phyloP scores from a whole-genome alignment of 2,797 vertebrate species.

The Balearica regulorum region DNA sequence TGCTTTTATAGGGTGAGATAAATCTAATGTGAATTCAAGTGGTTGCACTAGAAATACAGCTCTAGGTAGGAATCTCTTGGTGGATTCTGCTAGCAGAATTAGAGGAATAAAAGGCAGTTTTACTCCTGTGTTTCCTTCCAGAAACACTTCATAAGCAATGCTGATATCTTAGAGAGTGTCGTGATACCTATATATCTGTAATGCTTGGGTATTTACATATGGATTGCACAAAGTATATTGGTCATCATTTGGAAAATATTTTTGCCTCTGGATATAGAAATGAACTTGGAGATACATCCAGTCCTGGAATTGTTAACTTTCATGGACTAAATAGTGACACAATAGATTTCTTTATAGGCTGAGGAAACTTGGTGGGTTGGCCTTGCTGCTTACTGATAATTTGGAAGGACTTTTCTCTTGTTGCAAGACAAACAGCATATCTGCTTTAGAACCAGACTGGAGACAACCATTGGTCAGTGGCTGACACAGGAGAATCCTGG shows the following conservation, averaged over 20 bases:
- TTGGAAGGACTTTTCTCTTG: background rate
- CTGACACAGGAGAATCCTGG: background rate
- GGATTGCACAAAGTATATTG: background rate
- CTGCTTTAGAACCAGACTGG: background rate
- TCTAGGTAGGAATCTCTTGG: conserved; percentile 65
- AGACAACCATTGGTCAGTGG: background rate
- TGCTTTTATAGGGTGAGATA: conserved; percentile 80
- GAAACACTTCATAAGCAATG: background rate
- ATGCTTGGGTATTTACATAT: background rate
- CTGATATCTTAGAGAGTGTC: background rate
- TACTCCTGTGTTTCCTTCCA: conserved; percentile 32
- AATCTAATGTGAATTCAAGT: conserved; percentile 76
- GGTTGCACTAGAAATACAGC: conserved; percentile 69
- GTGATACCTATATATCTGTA: background rate
- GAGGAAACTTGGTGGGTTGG: conserved; percentile 5
- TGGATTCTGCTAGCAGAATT: conserved; percentile 30
- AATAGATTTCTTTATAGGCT: conserved; percentile 26
- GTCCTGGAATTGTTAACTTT: background rate
- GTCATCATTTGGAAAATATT: background rate
- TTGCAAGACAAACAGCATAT: background rate
- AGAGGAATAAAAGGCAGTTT: background rate
- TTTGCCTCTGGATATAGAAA: background rate
- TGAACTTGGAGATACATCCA: background rate
- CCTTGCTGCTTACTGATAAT: conserved; percentile 3
- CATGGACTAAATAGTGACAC: background rate